phyloP scores from a whole-genome alignment of 2,797 vertebrate species.

The Hippoglossus hippoglossus region DNA sequence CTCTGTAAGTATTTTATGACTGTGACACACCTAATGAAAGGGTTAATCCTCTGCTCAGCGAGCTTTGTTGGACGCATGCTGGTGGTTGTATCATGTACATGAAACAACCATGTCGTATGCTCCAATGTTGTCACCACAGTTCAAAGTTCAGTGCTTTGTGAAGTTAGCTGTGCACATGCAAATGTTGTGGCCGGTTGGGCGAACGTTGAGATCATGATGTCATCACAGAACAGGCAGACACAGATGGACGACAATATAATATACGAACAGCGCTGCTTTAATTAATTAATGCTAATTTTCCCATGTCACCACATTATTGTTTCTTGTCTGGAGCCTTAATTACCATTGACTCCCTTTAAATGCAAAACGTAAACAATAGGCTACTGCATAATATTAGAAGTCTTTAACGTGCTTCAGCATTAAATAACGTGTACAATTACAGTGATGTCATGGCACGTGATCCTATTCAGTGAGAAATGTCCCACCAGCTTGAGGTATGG shows the following conservation, averaged over 20 bases:
- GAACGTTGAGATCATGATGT: not conserved
- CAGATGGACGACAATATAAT: not conserved
- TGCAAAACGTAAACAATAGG: not conserved
- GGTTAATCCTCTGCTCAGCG: slow-evolving; percentile 4
- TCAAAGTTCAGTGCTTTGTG: slow-evolving; percentile 18
- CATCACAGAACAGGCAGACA: not conserved
- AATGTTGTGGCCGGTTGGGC: slow-evolving; percentile 8
- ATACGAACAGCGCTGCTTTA: not conserved
- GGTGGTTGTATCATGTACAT: too few species aligned
- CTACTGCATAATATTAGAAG: too few species aligned
- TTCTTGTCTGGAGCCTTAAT: not conserved
- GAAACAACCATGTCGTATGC: not conserved
- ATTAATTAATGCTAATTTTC: not conserved
- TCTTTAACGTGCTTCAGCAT: not conserved
- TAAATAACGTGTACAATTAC: not conserved
- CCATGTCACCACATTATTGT: not conserved
- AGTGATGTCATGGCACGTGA: not conserved
- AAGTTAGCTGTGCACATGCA: slow-evolving; percentile 34
- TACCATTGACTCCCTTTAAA: not conserved
- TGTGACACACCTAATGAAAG: slow-evolving; percentile 9
- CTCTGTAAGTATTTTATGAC: not conserved
- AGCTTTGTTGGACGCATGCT: too few species aligned
- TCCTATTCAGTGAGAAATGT: not conserved
- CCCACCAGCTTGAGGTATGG: not conserved
- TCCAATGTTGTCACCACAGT: slow-evolving; percentile 15